phyloP scores from a whole-genome alignment of 2,113 vertebrate species.

The Chloroceryle aenea region DNA sequence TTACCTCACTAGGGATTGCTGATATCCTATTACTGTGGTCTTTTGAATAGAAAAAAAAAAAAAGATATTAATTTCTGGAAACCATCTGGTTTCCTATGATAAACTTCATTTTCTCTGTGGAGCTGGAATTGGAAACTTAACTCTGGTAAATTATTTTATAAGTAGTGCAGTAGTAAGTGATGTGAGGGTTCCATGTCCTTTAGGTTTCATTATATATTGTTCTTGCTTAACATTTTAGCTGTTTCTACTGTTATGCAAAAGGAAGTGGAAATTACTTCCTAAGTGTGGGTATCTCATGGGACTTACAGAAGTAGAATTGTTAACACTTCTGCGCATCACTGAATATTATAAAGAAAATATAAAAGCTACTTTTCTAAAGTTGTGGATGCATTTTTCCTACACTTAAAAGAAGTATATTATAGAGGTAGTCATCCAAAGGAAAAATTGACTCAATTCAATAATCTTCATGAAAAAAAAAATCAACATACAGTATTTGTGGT shows the following conservation, averaged over 20 bases:
- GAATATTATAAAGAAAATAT: background rate
- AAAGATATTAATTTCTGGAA: conserved; percentile 17
- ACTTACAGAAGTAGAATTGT: background rate
- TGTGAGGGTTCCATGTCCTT: background rate
- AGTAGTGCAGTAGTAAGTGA: background rate
- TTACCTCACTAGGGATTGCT: background rate
- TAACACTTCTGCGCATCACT: background rate
- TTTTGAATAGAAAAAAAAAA: conserved; percentile 11
- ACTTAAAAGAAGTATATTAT: background rate
- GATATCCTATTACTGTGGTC: background rate
- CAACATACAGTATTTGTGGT: background rate
- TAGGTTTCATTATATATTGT: background rate
- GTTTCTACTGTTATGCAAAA: background rate
- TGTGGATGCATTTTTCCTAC: background rate
- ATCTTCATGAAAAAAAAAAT: background rate
- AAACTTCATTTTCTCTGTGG: conserved; percentile 15
- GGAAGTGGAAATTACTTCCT: background rate
- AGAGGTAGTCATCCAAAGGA: background rate
- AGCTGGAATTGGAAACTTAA: background rate
- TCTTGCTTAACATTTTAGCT: background rate
- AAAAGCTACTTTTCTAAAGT: background rate
- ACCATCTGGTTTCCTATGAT: conserved; percentile 37
- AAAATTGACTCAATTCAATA: background rate
- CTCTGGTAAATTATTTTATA: conserved; percentile 4
- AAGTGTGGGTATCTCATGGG: background rate